Evolutionary conservation across 1,140 invertebrate genomes (phyloP), one percentile per base, ranked within the genome.

Genomic region (Drosophila prosaltans): DNA sequence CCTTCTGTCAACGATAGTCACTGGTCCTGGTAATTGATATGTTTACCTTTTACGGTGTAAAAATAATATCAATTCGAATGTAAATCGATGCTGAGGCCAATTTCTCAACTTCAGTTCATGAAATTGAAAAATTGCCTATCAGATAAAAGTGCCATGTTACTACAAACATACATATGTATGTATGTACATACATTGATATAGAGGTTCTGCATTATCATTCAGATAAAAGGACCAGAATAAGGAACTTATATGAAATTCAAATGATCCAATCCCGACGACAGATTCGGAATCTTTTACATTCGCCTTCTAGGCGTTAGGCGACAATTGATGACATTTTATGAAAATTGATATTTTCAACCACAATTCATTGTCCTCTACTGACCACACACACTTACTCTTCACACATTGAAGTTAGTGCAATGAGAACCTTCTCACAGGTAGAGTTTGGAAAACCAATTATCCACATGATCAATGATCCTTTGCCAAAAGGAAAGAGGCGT

Each of bases 41-140:
- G 84, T 89, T 83, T 71, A 70, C 55, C 79, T 76, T 72, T 80
- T 70, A 30, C 39, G 51, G 63, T 80, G 78, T 79, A 73, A 67
- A 76, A 88, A 72, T 82, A 74, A 86, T 80, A 51, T 51, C 45
- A 51, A 51, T 51, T 51, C 45, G 45, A 59, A 86, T 86, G 83
- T 86, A 86, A 89, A 89, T 89, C 59, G 80, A 21, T 32, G 11
- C 69, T 55, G 30, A 72, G 54, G 61, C 41, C 62, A 67, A 89
- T 89, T 89, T 89, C 62, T 89, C 85, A 84, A 89, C 81, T 81
- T 89, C 84, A 76, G 51, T 64, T 65, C 61, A 64, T 78, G 84
- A 86, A 83, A 86, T 81, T 89, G 84, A 89, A 89, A 81, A 89
- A 89, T 89, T 83, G 81, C 74, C 43, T 10, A 80, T 78, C 74